Conservation (phyloP, 2,888 invertebrate genomes). For the Drosophila engyochracea region DNA sequence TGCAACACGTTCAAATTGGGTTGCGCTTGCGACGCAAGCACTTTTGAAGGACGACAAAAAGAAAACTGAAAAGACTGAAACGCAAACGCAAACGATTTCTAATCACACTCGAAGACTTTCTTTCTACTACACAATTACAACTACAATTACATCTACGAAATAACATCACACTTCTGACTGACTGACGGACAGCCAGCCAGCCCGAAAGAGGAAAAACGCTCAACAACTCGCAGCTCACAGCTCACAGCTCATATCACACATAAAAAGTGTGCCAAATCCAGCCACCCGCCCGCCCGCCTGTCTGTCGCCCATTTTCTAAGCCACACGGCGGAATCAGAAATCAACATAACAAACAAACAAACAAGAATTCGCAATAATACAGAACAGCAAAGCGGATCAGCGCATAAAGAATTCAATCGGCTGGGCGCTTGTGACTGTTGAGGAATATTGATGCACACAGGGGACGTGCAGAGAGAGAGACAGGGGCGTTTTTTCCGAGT, state of each 20-base stretch:
- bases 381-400: constrained; percentile 40
- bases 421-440: constrained; percentile 44
- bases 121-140: constrained; percentile 21
- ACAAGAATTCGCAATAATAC: constrained; percentile 46
- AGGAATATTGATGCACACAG: constrained; percentile 61
- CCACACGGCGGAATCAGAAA: constrained; percentile 38
- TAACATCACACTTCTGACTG: constrained; percentile 58
- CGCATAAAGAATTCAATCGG: constrained; percentile 28
- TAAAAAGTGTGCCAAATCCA: constrained; percentile 67
- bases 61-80: constrained; percentile 73
- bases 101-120: constrained; percentile 75
- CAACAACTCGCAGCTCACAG: constrained; percentile 21
- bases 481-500: constrained; percentile 68
- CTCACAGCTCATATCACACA: constrained; percentile 32
- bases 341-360: constrained; percentile 38
- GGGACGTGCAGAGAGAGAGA: constrained; percentile 38
- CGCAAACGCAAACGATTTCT: constrained; percentile 58
- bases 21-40: constrained; percentile 59
- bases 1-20: constrained; percentile 47
- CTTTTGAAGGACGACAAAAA: constrained; percentile 50
- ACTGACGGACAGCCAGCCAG: constrained; percentile 26
- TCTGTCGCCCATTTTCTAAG: constrained; percentile 29
- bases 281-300: not conserved
- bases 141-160: constrained; percentile 31
- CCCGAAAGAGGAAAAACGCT: constrained; percentile 58